Percentiles rank a stretch among this genome's conserved stretches.
These are phyloP conservation scores for Hormaphis cornu DNA, from an alignment of 1,140 invertebrate species.

Conservation along the genomic window DNA sequence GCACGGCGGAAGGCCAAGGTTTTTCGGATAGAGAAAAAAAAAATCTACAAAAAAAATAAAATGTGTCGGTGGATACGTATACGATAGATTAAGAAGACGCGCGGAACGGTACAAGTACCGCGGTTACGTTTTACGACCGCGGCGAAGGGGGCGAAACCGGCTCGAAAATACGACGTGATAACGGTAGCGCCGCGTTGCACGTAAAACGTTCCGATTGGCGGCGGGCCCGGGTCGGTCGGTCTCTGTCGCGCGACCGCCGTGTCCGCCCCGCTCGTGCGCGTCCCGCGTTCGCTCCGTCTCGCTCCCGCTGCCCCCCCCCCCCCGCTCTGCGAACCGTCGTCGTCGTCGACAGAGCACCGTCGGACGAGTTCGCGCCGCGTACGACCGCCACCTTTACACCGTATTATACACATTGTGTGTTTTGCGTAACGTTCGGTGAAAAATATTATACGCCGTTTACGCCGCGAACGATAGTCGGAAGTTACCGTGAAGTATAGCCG, in stretches of 20 bases:
- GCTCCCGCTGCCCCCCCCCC: neutral
- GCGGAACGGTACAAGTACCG: too few species aligned
- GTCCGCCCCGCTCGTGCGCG: neutral
- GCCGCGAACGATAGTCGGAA: too few species aligned
- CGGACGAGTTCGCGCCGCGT: too few species aligned
- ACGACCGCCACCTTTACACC: neutral
- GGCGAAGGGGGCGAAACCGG: conserved; percentile 1
- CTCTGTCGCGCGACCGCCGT: conserved; percentile 7
- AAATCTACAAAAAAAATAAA: too few species aligned
- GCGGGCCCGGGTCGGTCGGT: neutral
- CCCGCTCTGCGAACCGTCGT: neutral
- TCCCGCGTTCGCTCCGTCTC: neutral
- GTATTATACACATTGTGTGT: neutral
- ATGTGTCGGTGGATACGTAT: too few species aligned
- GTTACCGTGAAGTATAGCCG: too few species aligned
- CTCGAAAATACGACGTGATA: conserved; percentile 22
- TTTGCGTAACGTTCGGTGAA: too few species aligned
- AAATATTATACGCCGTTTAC: too few species aligned
- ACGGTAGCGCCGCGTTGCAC: neutral
- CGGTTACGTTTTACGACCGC: neutral
- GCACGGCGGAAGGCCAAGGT: too few species aligned
- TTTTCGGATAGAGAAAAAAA: too few species aligned
- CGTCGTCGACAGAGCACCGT: too few species aligned
- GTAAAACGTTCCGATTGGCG: conserved; percentile 27
- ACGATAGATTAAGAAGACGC: too few species aligned